Evolutionary conservation across 2,113 vertebrate species (phyloP), one percentile per base, ranked within the genome.

Genomic region (Oenanthe oenanthe): DNA sequence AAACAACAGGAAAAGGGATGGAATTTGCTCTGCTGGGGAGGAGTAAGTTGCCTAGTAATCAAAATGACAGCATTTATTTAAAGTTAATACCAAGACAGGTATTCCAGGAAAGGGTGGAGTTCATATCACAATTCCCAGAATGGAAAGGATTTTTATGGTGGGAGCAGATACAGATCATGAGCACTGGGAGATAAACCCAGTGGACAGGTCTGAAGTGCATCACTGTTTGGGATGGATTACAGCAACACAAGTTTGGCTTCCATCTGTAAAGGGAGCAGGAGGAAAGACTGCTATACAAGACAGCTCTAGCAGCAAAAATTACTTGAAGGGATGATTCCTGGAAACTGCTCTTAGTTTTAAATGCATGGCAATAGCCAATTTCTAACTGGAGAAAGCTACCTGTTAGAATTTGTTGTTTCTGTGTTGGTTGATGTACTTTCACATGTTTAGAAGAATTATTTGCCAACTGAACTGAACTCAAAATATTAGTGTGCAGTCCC

Each of bases 31-130:
- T 80, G 34, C 51, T 67, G 65, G 68, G 56, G 61, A 71, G 65
- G 48, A 56, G 25, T 36, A 13, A 14, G 85, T 94, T 80, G 60
- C 86, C 51, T 77, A 31, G 77, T 36, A 74, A 92, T 63, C n/a
- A 77, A 90, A 93, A 85, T 29, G 14, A 84, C 67, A 71, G 32
- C 62, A 36, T 73, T 88, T 89, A 31, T 70, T 68, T 51, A 18
- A 82, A 63, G 43, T 48, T 42, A 42, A 42, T 96, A 61, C 63
- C 43, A 48, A 16, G 18, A 58, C 84, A 95, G 94, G 89, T 95
- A 79, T 92, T 92, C 66, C 91, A 85, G 89, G 91, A 89, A 91
- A 85, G 70, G 61, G 85, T 43, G 47, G 56, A 50, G 81, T 43
- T 82, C 47, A 10, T 45, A 79, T 89, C 77, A 25, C 34, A 45